Base-by-base conservation (phyloP, 2,797 vertebrate genomes). In the Eidolon dupreanum region DNA sequence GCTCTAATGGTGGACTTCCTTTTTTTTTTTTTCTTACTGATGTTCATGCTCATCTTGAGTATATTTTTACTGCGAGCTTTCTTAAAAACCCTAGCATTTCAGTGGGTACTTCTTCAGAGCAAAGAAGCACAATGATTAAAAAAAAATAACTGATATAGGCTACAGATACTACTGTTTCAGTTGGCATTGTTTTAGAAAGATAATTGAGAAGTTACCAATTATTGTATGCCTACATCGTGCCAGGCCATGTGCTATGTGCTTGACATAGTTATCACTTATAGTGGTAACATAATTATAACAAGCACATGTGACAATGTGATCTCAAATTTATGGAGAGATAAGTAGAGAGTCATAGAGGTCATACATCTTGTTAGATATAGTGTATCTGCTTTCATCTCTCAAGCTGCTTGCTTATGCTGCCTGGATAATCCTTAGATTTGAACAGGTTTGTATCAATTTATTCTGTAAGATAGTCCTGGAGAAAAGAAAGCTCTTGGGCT, bases 1-100 rank as follows among this genome's bases (percentile, higher is more conserved):
- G 31, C 33, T 33, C 90, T 70, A 84, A 93, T 77, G 65, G 59
- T 9, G 38, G 85, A 38, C 55, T 97, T 78, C 46, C 83, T 82
- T 77, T 61, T 13, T 90, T 79, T 17, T 22, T 55, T 55, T 22
- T 86, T 91, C 65, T 73, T 46, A 74, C 57, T 46, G 24, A 70
- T 43, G 81, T n/a, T 36, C 24, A 13, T 36, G 19, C 46, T 93
- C n/a, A 77, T n/a, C n/a, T 26, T 28, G 28, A 0, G 0, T 70
- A n/a, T 49, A 70, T 73, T 86, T 85, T 68, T 51, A 4, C 8
- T 73, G 19, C 36, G 78, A 49, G 10, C 7, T 70, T 38, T 57
- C 33, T 90, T 61, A 19, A n/a, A 87, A 73, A 46, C 16, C 49
- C 20, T 79, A 26, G 2, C 9, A 17, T 86, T 73, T 70, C 57